Evolutionary conservation across 2,888 invertebrate genomes (phyloP), one percentile per base, ranked within the genome.

Genomic region (Pilophorus perplexus): DNA sequence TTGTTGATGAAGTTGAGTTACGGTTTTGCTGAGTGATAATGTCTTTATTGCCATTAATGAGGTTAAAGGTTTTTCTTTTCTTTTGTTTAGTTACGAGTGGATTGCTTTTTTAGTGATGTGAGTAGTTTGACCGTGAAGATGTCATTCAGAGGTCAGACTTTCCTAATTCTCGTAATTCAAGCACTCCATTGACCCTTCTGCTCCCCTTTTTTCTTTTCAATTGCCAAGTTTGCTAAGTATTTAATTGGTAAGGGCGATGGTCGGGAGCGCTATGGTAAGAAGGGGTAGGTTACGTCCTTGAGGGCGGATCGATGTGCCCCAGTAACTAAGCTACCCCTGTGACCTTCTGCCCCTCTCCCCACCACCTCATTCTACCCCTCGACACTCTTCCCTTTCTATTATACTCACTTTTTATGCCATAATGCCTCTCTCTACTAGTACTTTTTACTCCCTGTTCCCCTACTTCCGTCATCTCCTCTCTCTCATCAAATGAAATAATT

Each of bases 311-410:
- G 68, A 68, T 68, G 65, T 68, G 68, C 60, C 68, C 66, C 54
- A 68, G 68, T 68, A 68, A 68, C 68, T 68, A 68, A 68, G 68
- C 59, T 64, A 68, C 68, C 66, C 60, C 66, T 66, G 65, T 65
- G 65, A 66, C 68, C 68, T 68, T 68, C 66, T 48, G 44, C 60
- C 55, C 55, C 48, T 14, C 65, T 25, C 38, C 65, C 64, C 52
- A 50, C 37, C 23, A 18, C n/a, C 20, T 54, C 8, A 22, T 20
- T 16, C 33, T 50, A 10, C 50, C 10, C 64, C 28, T 12, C 28
- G 12, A 20, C 22, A 20, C 28, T n/a, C 14, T 20, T 4, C 22
- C 23, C 25, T 20, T 46, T 55, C 38, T 23, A 27, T 40, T 40
- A 22, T 57, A 22, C 57, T 25, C 57, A 57, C 23, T 57, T 57